Conservation (phyloP, 2,888 invertebrate species). For the Spodoptera littoralis region DNA sequence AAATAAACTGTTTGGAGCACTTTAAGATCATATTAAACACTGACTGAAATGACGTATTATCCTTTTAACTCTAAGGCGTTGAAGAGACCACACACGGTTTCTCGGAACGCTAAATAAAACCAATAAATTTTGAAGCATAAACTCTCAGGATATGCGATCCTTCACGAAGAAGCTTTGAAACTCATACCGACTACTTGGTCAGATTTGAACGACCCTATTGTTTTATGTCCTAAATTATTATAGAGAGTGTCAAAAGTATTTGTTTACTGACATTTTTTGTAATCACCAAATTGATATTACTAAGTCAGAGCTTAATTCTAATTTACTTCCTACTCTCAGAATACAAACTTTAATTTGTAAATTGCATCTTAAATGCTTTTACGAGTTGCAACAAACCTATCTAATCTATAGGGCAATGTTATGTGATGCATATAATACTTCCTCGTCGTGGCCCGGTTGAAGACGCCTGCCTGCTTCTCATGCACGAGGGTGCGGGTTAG, state of each 20-base stretch:
- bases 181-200: constrained; percentile 6
- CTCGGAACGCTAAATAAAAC: constrained; percentile 42
- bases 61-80: constrained; percentile 19
- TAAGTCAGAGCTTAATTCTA: no score
- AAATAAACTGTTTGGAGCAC: constrained; percentile 2
- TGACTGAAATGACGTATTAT: constrained; percentile 16
- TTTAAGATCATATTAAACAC: constrained; percentile 18
- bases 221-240: neutral
- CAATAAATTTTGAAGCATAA: constrained; percentile 36
- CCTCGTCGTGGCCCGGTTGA: no score
- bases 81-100: constrained; percentile 39
- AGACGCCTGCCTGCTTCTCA: no score
- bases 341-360: no score
- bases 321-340: no score
- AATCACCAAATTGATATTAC: no score
- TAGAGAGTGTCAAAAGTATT: no score
- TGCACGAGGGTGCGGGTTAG: no score
- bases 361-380: no score
- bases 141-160: constrained; percentile 35
- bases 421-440: no score
- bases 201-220: neutral
- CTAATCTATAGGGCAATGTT: neutral
- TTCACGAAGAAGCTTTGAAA: constrained; percentile 19
- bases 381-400: neutral
- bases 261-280: no score